Base-by-base conservation (phyloP, 2,797 vertebrate species). In the Chromis chromis region DNA sequence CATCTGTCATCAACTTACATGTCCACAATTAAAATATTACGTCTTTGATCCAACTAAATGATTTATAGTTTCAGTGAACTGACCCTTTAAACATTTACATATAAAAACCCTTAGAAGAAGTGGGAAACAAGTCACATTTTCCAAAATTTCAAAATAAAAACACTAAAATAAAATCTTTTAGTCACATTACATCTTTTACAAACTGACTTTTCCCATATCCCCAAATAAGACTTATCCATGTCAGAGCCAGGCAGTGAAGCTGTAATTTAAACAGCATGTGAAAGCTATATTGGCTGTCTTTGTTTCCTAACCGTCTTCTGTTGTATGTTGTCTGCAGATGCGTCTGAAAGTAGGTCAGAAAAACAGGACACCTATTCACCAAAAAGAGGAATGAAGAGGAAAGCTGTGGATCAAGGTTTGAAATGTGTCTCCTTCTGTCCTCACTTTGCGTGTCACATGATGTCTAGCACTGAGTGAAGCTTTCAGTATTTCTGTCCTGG, bases 401-500 rank as follows among this genome's bases (percentile, higher is more conserved):
- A 93, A 85, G 89, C 91, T 33, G 60, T 73, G 48, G 92, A 93
- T 63, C 86, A 91, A 95, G 95, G 95, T 95, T 74, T 63, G 90
- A 87, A 75, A 78, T 74, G 55, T 19, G 55, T 9, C 76, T 78
- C 49, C 40, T 31, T 79, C 55, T 68, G 55, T 54, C 40, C 71
- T 61, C 70, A 67, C 57, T 71, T 71, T 76, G 64, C 6, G 7
- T 10, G 59, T 90, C 86, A 86, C 87, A 70, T 88, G 87, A 82
- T 16, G 2, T 33, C 46, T 49, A 31, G 58, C 59, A 67, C 4
- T 62, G 71, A 84, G 74, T 27, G 40, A 70, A 70, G 60, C 50
- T 55, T 60, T 58, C 65, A 56, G 60, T 19, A 82, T 82, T 52
- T 60, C 55, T 57, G 65, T 79, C 65, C 67, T 17, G 31, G 85